Conservation (phyloP, 2,113 vertebrate species). For the Panthera uncia region DNA sequence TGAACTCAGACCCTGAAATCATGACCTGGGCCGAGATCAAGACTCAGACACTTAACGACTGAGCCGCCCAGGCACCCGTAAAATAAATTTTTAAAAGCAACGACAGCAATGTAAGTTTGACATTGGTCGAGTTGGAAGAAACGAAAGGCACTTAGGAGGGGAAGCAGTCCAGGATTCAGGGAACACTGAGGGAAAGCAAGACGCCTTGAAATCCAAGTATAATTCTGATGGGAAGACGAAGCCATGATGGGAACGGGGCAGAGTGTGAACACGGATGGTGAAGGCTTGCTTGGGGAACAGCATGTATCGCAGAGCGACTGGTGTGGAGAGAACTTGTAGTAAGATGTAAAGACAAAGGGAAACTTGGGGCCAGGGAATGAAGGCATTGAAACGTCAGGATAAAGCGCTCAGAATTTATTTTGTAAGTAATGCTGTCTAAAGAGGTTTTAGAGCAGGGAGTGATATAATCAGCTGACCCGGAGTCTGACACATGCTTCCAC, state of each 20-base stretch:
- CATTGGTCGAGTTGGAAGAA: neutral
- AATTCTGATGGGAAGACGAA: neutral
- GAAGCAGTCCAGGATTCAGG: neutral
- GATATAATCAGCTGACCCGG: conserved; percentile 22
- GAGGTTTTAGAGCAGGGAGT: neutral
- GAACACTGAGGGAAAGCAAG: neutral
- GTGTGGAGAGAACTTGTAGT: neutral
- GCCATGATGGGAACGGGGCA: too few species aligned
- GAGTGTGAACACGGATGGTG: fast-evolving
- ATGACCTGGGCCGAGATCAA: neutral
- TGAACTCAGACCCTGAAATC: too few species aligned
- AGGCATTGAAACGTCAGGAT: conserved; percentile 38
- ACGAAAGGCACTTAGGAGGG: neutral
- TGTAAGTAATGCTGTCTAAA: neutral
- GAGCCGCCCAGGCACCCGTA: neutral
- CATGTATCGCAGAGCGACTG: neutral
- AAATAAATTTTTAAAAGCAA: neutral
- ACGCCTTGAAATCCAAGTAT: neutral
- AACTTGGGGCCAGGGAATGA: neutral
- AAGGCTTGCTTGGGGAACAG: neutral
- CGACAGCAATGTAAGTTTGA: neutral
- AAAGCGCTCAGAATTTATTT: conserved; percentile 51
- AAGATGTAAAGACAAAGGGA: conserved; percentile 7
- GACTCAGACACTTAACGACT: neutral
- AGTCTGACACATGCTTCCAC: conserved; percentile 61